Conservation (phyloP, 2,888 invertebrate genomes). For the Apomyelois bistriatella region DNA sequence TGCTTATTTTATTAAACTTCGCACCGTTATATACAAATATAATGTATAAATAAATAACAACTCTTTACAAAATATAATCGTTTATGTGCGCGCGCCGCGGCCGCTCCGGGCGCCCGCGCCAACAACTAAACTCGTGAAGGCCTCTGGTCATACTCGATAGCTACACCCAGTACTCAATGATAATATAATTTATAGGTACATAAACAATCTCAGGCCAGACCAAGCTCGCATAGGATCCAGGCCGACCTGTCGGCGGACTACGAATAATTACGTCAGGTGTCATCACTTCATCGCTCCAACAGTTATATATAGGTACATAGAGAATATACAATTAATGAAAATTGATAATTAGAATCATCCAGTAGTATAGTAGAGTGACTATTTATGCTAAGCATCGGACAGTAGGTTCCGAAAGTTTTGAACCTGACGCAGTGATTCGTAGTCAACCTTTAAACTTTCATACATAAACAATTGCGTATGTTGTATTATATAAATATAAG, state of each 20-base stretch:
- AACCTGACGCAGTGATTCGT: background rate
- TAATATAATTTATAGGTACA: background rate
- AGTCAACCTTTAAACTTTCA: background rate
- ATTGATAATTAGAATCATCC: no score
- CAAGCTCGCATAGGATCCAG: background rate
- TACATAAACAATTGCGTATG: constrained; percentile 12
- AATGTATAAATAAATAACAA: constrained; percentile 78
- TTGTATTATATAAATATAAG: constrained; percentile 19
- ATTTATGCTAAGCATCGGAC: no score
- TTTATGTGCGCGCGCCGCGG: constrained; percentile 35
- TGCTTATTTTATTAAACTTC: constrained; percentile 73
- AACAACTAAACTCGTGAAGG: constrained; percentile 57
- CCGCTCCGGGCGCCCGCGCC: constrained; percentile 26
- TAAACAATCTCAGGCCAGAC: background rate
- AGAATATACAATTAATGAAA: no score
- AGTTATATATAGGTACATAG: no score
- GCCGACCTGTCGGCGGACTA: background rate
- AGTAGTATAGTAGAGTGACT: no score
- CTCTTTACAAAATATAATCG: constrained; percentile 74
- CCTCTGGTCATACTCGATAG: constrained; percentile 42
- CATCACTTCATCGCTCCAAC: no score
- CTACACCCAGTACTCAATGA: constrained; percentile 14
- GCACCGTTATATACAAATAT: constrained; percentile 77
- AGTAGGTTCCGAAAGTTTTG: background rate
- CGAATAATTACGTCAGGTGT: background rate